phyloP scores from a whole-genome alignment of 2,113 vertebrate genomes.

The Aix galericulata region DNA sequence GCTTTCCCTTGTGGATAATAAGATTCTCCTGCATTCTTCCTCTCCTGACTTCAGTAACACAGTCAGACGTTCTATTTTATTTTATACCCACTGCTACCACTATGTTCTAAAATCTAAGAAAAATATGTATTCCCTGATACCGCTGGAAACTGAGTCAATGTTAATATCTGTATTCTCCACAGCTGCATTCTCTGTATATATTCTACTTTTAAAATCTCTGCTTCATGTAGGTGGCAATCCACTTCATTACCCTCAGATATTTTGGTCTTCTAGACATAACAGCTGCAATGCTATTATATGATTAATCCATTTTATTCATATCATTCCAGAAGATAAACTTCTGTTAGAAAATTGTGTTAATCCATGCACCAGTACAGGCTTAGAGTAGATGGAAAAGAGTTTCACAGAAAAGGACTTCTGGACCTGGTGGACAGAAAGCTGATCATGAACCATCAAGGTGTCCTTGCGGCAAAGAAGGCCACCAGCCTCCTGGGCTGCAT shows the following conservation, averaged over 20 bases:
- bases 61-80: background rate
- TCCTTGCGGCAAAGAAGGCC: background rate
- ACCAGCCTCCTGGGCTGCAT: background rate
- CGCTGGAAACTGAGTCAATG: background rate
- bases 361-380: background rate
- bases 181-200: background rate
- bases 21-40: conserved; percentile 34
- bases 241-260: background rate
- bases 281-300: background rate
- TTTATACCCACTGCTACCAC: background rate
- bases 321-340: background rate
- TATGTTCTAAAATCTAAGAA: background rate
- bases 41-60: background rate
- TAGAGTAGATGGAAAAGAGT: background rate
- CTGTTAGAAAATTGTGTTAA: background rate
- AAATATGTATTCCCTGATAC: background rate
- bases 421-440: background rate
- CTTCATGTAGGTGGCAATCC: background rate
- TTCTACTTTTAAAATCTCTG: background rate
- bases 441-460: background rate
- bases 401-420: background rate
- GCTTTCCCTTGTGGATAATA: background rate
- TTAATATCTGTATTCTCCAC: background rate
- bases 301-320: background rate
- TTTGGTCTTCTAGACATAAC: background rate